Base-by-base conservation (phyloP, 2,888 invertebrate genomes). In the Dyspetes luteomarginatus region DNA sequence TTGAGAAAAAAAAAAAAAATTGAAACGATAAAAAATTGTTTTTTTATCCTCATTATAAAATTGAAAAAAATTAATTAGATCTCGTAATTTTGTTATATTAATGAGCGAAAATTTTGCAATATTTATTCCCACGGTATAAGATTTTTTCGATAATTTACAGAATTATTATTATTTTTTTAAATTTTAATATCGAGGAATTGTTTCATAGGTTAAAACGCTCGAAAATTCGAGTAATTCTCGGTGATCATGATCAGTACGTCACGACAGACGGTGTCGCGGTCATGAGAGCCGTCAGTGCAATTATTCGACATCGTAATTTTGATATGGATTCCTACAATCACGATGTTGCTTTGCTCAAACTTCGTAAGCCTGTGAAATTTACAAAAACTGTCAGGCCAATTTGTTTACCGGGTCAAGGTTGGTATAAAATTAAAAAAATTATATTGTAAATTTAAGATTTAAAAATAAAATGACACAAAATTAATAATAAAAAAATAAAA, bases 321-420 rank as follows among this genome's bases (percentile, higher is more conserved):
- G 97, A 97, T 90, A 95, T 96, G 1, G 96, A 97, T 88, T 95
- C 96, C 0, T 97, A 97, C 90, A 97, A 97, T 92, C 97, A 97
- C 90, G 97, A 97, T 89, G 96, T 97, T 65, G 97, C 97, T 0
- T 92, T 97, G 69, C 92, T 97, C 19, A 95, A 95, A 87, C 92
- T 97, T 17, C 93, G 97, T 30, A 97, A 96, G 90, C 95, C 97
- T 0, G 96, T 97, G 15, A 93, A 93, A 67, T 97, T 96, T 91
- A 95, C 95, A 0, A 96, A 95, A 91, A 95, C 94, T 82, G 94
- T 96, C 82, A 94, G 94, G 84, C 97, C 97, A 0, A 94, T 97
- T 60, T 97, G 97, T 90, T 93, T 97, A 82, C 97, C 97, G 0
- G 78, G 76, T 43, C 24, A 78, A 78, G 86, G 88, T 87, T 75